These are phyloP conservation scores for Synergus gifuensis DNA, from an alignment of 2,888 invertebrate genomes.

Conservation along the genomic window DNA sequence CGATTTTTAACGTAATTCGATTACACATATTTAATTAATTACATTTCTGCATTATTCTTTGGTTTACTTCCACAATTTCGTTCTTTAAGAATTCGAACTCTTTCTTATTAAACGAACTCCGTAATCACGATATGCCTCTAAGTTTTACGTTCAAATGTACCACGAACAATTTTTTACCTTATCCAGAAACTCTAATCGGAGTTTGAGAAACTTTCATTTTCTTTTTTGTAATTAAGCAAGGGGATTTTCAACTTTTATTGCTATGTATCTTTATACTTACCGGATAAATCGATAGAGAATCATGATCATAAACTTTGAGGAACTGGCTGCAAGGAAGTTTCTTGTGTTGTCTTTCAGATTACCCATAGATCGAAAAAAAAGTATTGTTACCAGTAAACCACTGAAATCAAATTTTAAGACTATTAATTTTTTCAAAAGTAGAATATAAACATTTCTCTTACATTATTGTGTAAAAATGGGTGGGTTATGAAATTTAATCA, in stretches of 20 bases:
- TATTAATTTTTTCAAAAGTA: background rate
- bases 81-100: too few relatives aligned
- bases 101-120: too few relatives aligned
- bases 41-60: too few relatives aligned
- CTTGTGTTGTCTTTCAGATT: conserved; percentile 81
- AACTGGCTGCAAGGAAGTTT: conserved; percentile 75
- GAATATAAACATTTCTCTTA: too few relatives aligned
- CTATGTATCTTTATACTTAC: conserved; percentile 70
- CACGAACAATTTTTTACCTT: background rate
- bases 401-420: conserved; percentile 77
- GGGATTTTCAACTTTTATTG: background rate
- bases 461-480: too few relatives aligned
- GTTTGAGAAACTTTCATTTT: background rate
- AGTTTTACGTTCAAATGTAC: too few relatives aligned
- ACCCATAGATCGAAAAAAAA: conserved; percentile 89
- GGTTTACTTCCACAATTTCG: too few relatives aligned
- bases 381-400: conserved; percentile 89
- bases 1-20: background rate
- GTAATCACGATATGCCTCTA: too few relatives aligned
- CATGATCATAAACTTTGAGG: conserved; percentile 79
- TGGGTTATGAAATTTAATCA: too few relatives aligned
- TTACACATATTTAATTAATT: background rate
- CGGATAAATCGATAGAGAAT: conserved; percentile 83
- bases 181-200: background rate
- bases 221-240: background rate